phyloP scores from a whole-genome alignment of 1,140 invertebrate genomes.

The Drosophila ogumai region DNA sequence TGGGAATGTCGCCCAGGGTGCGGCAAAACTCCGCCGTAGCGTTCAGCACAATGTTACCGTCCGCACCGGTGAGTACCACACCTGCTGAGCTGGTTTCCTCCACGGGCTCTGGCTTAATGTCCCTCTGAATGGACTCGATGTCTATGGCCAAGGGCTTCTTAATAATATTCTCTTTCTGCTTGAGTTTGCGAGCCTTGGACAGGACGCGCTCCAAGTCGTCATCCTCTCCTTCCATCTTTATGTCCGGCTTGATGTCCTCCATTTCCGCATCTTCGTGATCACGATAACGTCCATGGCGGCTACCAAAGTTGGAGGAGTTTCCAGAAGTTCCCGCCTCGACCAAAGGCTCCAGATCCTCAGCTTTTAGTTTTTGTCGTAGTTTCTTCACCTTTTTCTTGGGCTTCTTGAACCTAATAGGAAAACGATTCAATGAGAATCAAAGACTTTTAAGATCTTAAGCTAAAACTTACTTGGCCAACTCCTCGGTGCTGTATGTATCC shows the following conservation, averaged over 20 bases:
- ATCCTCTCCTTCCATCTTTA: slow-evolving; percentile 89
- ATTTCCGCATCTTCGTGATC: slow-evolving; percentile 80
- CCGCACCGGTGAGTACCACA: slow-evolving; percentile 38
- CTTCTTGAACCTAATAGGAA: slow-evolving; percentile 93
- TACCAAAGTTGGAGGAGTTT: slow-evolving; percentile 86
- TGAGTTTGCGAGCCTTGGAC: slow-evolving; percentile 90
- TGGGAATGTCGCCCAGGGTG: slow-evolving; percentile 97
- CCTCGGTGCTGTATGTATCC: slow-evolving; percentile 95
- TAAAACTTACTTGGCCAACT: slow-evolving; percentile 87
- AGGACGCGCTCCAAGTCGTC: slow-evolving; percentile 90
- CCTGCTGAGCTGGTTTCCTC: slow-evolving; percentile 56
- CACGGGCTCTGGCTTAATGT: slow-evolving; percentile 85
- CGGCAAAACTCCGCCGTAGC: slow-evolving; percentile 98
- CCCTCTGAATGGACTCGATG: slow-evolving; percentile 81
- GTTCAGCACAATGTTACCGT: slow-evolving; percentile 92
- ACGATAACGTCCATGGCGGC: slow-evolving; percentile 84
- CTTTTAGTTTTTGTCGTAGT: slow-evolving; percentile 86
- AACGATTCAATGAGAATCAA: not conserved
- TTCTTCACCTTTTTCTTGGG: slow-evolving; percentile 93
- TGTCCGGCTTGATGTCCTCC: slow-evolving; percentile 85
- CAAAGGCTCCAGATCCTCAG: slow-evolving; percentile 86
- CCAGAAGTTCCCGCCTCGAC: slow-evolving; percentile 70
- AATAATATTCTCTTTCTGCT: slow-evolving; percentile 86
- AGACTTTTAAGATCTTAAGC: not conserved
- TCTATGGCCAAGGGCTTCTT: slow-evolving; percentile 84